Percentiles rank a stretch among this genome's conserved stretches.
Evolutionary conservation across 2,888 invertebrate genomes (phyloP).

Genomic region (Oscheius myriophilus): DNA sequence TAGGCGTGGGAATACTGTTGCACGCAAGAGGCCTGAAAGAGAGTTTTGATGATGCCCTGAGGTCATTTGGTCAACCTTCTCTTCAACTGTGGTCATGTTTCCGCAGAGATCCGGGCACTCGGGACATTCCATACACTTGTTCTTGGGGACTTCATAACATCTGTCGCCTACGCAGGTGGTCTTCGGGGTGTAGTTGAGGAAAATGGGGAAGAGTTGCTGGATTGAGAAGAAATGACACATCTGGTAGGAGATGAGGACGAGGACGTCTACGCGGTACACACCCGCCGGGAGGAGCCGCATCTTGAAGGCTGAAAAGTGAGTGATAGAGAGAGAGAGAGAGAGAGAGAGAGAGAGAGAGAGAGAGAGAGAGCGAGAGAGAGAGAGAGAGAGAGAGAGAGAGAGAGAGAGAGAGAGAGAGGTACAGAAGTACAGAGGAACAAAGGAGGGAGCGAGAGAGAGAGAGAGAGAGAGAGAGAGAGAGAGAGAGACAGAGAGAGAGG

Average conservation of each 20-base stretch:
- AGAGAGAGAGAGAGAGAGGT: too few relatives aligned
- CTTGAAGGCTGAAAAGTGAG: neutral
- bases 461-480: too few relatives aligned
- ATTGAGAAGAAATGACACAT: conserved; percentile 58
- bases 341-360: too few relatives aligned
- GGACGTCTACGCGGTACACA: conserved; percentile 51
- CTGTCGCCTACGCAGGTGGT: conserved; percentile 40
- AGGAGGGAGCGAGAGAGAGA: too few relatives aligned
- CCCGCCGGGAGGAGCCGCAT: conserved; percentile 30
- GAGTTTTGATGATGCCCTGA: neutral
- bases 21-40: conserved; percentile 34
- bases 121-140: conserved; percentile 46
- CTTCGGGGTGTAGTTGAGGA: conserved; percentile 56
- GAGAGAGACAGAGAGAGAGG: too few relatives aligned
- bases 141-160: conserved; percentile 48
- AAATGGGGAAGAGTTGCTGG: conserved; percentile 57
- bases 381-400: too few relatives aligned
- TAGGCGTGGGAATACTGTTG: conserved; percentile 40
- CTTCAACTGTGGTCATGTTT: conserved; percentile 4
- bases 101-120: conserved; percentile 40
- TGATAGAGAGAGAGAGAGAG: too few relatives aligned
- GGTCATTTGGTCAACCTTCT: conserved; percentile 17
- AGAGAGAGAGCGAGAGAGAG: too few relatives aligned
- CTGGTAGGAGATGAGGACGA: conserved; percentile 51
- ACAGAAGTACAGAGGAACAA: too few relatives aligned